A percentile compares a stretch with the other conserved stretches of the same genome.
These are phyloP conservation scores for Mythimna loreyi DNA, from an alignment of 2,888 invertebrate genomes.

Conservation along the genomic window DNA sequence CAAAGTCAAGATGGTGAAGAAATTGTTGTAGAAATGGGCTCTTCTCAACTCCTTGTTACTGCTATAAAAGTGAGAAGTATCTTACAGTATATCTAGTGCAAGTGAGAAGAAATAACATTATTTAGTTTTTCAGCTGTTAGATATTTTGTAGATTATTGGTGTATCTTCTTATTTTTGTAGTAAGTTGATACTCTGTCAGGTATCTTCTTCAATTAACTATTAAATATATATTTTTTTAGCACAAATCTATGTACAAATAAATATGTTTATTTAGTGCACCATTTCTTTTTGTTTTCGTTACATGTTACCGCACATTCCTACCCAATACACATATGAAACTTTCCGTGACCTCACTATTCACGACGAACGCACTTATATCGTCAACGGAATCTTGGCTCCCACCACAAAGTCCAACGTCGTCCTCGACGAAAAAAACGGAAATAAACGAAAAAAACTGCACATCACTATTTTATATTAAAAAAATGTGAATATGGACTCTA, in stretches of 20 bases:
- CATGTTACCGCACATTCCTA: conserved; percentile 90
- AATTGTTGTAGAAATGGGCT: conserved; percentile 2
- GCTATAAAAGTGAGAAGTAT: conserved; percentile 53
- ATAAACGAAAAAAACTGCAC: conserved; percentile 74
- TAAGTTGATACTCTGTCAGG: conserved; percentile 5
- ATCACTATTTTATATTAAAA: conserved; percentile 35
- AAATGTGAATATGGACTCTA: conserved; percentile 67
- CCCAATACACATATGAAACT: conserved; percentile 83
- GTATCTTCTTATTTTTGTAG: conserved; percentile 51
- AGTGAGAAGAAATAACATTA: neutral
- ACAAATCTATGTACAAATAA: conserved; percentile 64
- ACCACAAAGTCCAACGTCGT: conserved; percentile 89
- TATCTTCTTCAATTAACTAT: conserved; percentile 10
- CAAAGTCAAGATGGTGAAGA: neutral
- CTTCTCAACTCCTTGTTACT: conserved; percentile 49
- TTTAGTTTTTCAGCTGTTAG: neutral
- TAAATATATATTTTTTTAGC: conserved; percentile 64
- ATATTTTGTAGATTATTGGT: neutral
- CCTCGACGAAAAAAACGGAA: conserved; percentile 91
- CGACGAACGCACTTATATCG: conserved; percentile 73
- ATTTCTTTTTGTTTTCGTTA: conserved; percentile 90
- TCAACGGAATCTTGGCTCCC: conserved; percentile 86
- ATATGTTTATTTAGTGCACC: conserved; percentile 90
- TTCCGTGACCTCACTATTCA: conserved; percentile 76
- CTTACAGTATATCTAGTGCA: neutral